phyloP scores from a whole-genome alignment of 2,888 invertebrate species.

The Aelia acuminata region DNA sequence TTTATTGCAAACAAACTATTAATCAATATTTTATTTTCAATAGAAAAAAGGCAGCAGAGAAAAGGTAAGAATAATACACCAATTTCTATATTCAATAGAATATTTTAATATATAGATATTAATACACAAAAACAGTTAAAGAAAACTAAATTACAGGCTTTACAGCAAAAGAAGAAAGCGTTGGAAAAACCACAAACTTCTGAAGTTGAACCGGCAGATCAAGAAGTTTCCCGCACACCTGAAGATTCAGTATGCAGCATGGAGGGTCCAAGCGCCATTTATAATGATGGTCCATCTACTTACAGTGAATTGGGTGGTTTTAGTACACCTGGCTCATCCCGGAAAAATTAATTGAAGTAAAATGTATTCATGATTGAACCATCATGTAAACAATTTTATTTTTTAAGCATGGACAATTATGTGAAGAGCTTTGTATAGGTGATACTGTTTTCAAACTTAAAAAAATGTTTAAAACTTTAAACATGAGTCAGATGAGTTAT shows the following conservation, averaged over 20 bases:
- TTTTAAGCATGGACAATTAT: constrained; percentile 36
- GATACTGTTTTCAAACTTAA: constrained; percentile 19
- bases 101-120: constrained; percentile 14
- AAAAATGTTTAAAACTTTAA: background rate
- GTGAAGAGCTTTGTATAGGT: constrained; percentile 51
- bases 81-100: background rate
- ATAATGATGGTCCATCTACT: constrained; percentile 69
- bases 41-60: constrained; percentile 91
- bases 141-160: constrained; percentile 73
- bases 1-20: background rate
- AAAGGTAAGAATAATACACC: constrained; percentile 77
- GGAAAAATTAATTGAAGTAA: constrained; percentile 54
- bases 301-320: constrained; percentile 66
- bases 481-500: background rate
- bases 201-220: constrained; percentile 79
- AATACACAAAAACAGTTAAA: constrained; percentile 51
- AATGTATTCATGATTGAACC: constrained; percentile 22
- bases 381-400: constrained; percentile 50
- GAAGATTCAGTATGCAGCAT: constrained; percentile 93
- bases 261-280: constrained; percentile 78
- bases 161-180: constrained; percentile 78
- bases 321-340: constrained; percentile 60
- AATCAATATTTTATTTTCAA: constrained; percentile 66
- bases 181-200: constrained; percentile 69
- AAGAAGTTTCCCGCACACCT: constrained; percentile 87